phyloP scores from a whole-genome alignment of 2,888 invertebrate genomes.

The Nephrotoma flavescens region DNA sequence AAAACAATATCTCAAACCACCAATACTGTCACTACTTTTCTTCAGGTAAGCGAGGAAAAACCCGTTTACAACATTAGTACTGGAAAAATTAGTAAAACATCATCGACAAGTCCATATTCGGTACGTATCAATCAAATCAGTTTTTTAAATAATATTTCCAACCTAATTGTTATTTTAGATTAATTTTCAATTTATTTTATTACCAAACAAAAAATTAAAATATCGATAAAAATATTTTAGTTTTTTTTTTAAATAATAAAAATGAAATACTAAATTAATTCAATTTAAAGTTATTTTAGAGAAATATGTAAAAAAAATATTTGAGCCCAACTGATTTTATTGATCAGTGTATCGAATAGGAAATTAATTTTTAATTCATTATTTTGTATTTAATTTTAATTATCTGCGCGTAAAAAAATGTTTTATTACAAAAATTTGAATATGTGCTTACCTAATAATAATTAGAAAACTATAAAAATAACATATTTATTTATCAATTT shows the following conservation, averaged over 20 bases:
- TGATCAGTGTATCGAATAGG: conserved; percentile 2
- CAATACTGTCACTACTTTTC: conserved; percentile 15
- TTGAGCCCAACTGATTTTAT: background rate
- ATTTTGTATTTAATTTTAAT: background rate
- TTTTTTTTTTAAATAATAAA: background rate
- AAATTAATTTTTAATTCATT: background rate
- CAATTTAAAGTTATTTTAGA: background rate
- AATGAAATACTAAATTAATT: background rate
- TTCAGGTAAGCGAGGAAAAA: conserved; percentile 31
- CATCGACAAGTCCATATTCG: conserved; percentile 33
- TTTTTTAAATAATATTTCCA: conserved; percentile 13
- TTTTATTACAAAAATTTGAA: background rate
- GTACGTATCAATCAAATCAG: conserved; percentile 36
- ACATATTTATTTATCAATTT: background rate
- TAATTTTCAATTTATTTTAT: background rate
- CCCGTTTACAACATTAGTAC: conserved; percentile 22
- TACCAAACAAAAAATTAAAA: background rate
- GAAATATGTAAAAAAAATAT: background rate
- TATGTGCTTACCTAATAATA: background rate
- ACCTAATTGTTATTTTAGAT: background rate
- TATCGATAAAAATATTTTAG: background rate
- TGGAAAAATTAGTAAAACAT: conserved; percentile 34
- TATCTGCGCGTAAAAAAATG: background rate
- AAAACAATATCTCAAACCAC: background rate
- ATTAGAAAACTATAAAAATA: background rate